phyloP scores from a whole-genome alignment of 2,888 invertebrate species.

The Oscheius sp. region DNA sequence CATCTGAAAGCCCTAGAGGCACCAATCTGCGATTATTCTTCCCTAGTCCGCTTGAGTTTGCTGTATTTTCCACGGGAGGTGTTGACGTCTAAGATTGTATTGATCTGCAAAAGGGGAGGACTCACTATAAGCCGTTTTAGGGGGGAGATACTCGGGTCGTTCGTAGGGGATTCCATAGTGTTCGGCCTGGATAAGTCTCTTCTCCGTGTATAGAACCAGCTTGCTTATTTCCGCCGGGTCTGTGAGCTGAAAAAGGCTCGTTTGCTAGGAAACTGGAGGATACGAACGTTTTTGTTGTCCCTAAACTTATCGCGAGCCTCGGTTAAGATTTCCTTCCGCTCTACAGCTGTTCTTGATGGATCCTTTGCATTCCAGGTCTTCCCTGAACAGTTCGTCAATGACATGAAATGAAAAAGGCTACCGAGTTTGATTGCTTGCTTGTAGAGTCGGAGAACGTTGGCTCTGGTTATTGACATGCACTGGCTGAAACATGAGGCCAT shows the following conservation, averaged over 20 bases:
- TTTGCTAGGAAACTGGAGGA: neutral
- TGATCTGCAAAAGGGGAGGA: no score
- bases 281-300: conserved; percentile 53
- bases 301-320: conserved; percentile 59
- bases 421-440: conserved; percentile 46
- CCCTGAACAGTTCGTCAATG: conserved; percentile 19
- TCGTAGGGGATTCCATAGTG: conserved; percentile 70
- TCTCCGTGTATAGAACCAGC: conserved; percentile 58
- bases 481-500: neutral
- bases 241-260: conserved; percentile 41
- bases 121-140: conserved; percentile 63
- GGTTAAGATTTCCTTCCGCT: conserved; percentile 50
- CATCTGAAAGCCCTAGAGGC: conserved; percentile 1
- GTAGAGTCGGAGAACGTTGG: conserved; percentile 39
- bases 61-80: conserved; percentile 16
- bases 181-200: conserved; percentile 61
- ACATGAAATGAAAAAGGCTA: neutral
- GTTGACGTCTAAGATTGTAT: conserved; percentile 25
- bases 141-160: conserved; percentile 64
- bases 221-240: conserved; percentile 58
- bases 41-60: conserved; percentile 23
- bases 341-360: conserved; percentile 47
- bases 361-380: conserved; percentile 57
- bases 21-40: conserved; percentile 4
- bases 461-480: conserved; percentile 3